Evolutionary conservation across 2,113 vertebrate species (phyloP).

Genomic region (Oreochromis spilurus): DNA sequence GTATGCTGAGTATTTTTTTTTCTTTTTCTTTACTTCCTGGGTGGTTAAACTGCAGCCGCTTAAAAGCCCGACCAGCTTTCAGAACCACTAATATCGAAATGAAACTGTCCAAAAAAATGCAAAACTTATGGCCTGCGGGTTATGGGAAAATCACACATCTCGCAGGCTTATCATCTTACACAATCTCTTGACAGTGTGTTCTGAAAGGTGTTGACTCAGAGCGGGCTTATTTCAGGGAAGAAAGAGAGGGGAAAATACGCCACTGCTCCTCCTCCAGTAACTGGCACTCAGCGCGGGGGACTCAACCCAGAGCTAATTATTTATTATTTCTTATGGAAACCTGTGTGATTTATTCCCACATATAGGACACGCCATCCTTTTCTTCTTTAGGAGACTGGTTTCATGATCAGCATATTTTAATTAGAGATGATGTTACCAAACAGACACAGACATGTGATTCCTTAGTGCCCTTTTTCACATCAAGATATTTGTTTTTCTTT

Average conservation of each 20-base stretch:
- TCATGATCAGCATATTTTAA: neutral
- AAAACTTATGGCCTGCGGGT: neutral
- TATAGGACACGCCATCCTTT: neutral
- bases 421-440: neutral
- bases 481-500: neutral
- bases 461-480: neutral
- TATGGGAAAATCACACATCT: conserved; percentile 43
- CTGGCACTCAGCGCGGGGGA: neutral
- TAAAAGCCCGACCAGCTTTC: neutral
- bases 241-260: conserved; percentile 35
- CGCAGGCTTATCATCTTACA: neutral
- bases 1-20: neutral
- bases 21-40: neutral
- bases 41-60: neutral
- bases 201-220: conserved; percentile 53
- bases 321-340: neutral
- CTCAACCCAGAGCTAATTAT: neutral
- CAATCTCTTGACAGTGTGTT: conserved; percentile 5
- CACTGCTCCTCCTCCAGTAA: conserved; percentile 26
- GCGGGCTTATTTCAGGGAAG: conserved; percentile 45
- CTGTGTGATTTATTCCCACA: neutral
- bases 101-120: neutral
- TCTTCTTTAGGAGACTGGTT: neutral
- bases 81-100: neutral
- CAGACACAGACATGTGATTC: neutral